Evolutionary conservation across 2,797 vertebrate genomes (phyloP).

Genomic region (Picus viridis): DNA sequence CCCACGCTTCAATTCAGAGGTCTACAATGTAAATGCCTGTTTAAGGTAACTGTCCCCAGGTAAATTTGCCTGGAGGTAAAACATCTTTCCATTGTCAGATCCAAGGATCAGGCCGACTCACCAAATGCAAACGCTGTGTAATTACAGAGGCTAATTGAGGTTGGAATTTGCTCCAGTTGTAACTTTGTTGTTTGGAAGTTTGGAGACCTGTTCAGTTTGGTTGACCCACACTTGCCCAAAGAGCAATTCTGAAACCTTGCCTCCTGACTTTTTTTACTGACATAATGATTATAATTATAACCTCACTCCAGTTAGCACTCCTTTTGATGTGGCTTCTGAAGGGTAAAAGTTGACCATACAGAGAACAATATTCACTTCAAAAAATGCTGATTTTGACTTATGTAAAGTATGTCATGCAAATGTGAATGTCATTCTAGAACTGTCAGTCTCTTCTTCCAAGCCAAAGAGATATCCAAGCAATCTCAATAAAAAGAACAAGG

Average conservation of each 20-base stretch:
- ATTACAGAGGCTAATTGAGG: constrained; percentile 28
- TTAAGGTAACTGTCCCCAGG: background rate
- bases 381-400: constrained; percentile 27
- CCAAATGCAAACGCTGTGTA: background rate
- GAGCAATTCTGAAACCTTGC: background rate
- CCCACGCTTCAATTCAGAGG: background rate
- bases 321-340: constrained; percentile 56
- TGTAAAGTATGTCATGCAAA: constrained; percentile 1
- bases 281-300: constrained; percentile 43
- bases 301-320: background rate
- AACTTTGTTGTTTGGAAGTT: constrained; percentile 28
- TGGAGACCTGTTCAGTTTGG: background rate
- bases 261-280: background rate
- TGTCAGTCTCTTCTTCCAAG: background rate
- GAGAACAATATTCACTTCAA: background rate
- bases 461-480: background rate
- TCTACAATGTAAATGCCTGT: background rate
- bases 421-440: background rate
- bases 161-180: constrained; percentile 1
- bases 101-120: constrained; percentile 27
- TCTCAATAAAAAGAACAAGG: background rate
- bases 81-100: background rate
- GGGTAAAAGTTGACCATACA: background rate
- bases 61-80: constrained; percentile 11
- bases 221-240: constrained; percentile 21